These are phyloP conservation scores for Ennomos fuscantarius DNA, from an alignment of 2,888 invertebrate species.

Conservation along the genomic window DNA sequence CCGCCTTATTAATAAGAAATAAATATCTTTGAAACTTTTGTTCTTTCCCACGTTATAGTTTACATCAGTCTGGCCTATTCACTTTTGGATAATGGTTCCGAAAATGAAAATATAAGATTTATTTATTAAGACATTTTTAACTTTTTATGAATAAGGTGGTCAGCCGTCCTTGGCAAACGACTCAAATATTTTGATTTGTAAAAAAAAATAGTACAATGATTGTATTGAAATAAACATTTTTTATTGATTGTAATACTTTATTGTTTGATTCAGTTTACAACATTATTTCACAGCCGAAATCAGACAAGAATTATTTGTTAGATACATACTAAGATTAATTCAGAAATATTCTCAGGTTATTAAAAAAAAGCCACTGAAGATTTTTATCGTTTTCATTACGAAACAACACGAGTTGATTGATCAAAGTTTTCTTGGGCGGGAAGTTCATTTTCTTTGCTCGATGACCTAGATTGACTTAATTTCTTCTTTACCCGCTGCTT, in stretches of 20 bases:
- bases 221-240: conserved; percentile 36
- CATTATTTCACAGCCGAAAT: conserved; percentile 33
- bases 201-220: conserved; percentile 5
- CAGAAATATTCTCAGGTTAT: too few species aligned
- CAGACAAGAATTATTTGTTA: not conserved
- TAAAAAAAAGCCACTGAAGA: too few species aligned
- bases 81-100: too few species aligned
- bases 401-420: conserved; percentile 9
- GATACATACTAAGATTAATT: not conserved
- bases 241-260: conserved; percentile 37
- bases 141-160: not conserved
- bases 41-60: too few species aligned
- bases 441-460: conserved; percentile 45
- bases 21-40: too few species aligned
- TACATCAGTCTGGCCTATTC: too few species aligned
- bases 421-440: conserved; percentile 35
- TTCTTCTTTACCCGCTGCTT: conserved; percentile 67
- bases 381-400: not conserved
- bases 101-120: too few species aligned
- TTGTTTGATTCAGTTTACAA: conserved; percentile 25
- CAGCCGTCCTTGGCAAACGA: conserved; percentile 5
- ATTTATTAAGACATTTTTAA: too few species aligned
- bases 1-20: too few species aligned
- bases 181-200: not conserved
- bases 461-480: conserved; percentile 14